Conservation (phyloP, 2,888 invertebrate genomes). For the Chelonus formosanus region DNA sequence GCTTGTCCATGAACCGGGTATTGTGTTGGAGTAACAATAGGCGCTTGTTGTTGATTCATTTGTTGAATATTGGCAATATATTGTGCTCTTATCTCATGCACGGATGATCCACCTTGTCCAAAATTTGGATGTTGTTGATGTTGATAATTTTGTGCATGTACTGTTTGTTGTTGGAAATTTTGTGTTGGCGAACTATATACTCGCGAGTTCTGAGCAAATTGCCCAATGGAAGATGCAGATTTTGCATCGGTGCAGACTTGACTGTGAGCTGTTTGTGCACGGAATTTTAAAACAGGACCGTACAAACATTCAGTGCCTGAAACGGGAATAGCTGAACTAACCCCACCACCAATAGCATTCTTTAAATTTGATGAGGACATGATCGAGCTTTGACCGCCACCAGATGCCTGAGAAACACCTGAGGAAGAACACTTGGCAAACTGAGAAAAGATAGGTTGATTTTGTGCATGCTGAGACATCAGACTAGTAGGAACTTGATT, state of each 20-base stretch:
- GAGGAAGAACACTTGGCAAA: conserved; percentile 20
- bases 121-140: conserved; percentile 49
- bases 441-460: conserved; percentile 3
- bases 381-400: conserved; percentile 1
- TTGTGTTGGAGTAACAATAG: conserved; percentile 44
- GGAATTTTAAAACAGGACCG: conserved; percentile 62
- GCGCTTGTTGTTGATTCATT: conserved; percentile 41
- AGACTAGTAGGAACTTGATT: conserved; percentile 22
- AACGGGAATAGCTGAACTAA: conserved; percentile 39
- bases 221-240: conserved; percentile 33
- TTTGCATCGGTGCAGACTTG: conserved; percentile 45
- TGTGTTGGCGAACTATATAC: conserved; percentile 48
- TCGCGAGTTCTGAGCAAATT: conserved; percentile 48
- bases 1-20: conserved; percentile 38
- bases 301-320: conserved; percentile 56
- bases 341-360: conserved; percentile 39
- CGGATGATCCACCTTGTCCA: conserved; percentile 43
- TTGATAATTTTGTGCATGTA: conserved; percentile 1
- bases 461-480: conserved; percentile 29
- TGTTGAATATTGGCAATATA: conserved; percentile 44
- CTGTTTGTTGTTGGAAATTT: conserved; percentile 36
- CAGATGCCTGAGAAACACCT: conserved; percentile 13
- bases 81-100: conserved; percentile 48
- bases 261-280: conserved; percentile 49
- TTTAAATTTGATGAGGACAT: conserved; percentile 36